Evolutionary conservation across 2,888 invertebrate genomes (phyloP).

Genomic region (Acrobasis repandana): DNA sequence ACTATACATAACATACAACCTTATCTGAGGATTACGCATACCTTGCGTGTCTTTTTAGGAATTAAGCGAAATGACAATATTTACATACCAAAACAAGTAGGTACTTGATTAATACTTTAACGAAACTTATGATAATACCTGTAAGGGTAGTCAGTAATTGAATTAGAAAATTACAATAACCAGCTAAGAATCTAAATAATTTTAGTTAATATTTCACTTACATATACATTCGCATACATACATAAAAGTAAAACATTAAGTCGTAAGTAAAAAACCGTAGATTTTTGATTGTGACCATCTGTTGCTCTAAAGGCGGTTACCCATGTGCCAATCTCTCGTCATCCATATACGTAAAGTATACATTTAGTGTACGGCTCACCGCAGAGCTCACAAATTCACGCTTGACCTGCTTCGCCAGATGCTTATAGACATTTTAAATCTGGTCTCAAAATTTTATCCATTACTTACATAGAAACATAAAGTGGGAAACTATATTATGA

Average conservation of each 20-base stretch:
- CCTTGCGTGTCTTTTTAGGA: background rate
- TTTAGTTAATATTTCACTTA: no score
- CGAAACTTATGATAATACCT: no score
- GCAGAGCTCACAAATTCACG: slow-evolving; percentile 30
- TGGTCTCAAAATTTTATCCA: background rate
- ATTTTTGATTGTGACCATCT: slow-evolving; percentile 32
- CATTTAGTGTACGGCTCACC: slow-evolving; percentile 28
- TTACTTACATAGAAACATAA: background rate
- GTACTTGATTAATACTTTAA: background rate
- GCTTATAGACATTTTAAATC: slow-evolving; percentile 26
- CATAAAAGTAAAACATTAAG: no score
- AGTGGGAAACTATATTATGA: background rate
- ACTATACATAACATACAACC: no score
- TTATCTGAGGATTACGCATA: slow-evolving; percentile 1
- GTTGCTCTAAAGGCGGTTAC: slow-evolving; percentile 31
- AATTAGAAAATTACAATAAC: no score
- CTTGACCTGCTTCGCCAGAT: slow-evolving; percentile 35
- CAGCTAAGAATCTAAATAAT: no score
- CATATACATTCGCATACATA: no score
- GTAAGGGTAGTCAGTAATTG: no score
- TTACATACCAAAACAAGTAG: no score
- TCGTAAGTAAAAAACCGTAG: no score
- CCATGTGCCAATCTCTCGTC: slow-evolving; percentile 33
- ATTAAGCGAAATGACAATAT: background rate
- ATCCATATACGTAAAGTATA: slow-evolving; percentile 28